Conservation (phyloP, 2,797 vertebrate species). For the Melopsittacus undulatus region DNA sequence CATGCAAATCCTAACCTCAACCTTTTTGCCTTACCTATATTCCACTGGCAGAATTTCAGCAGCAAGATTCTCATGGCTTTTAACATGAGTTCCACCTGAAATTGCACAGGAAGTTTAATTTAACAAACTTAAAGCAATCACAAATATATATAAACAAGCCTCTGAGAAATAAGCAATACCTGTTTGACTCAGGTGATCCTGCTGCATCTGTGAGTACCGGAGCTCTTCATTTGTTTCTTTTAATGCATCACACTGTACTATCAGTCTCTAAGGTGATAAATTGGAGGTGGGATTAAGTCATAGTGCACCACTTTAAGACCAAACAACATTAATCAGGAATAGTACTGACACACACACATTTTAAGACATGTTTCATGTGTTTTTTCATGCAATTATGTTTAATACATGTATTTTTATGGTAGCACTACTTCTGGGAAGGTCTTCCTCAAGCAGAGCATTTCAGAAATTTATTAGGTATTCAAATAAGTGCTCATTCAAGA, state of each 20-base stretch:
- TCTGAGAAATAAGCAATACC: slow-evolving; percentile 73
- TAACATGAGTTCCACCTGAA: slow-evolving; percentile 79
- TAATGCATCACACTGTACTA: slow-evolving; percentile 92
- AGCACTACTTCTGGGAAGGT: not conserved
- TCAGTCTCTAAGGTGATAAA: slow-evolving; percentile 82
- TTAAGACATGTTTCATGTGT: not conserved
- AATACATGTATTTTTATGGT: not conserved
- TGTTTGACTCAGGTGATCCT: slow-evolving; percentile 89
- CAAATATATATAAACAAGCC: not conserved
- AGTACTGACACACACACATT: not conserved
- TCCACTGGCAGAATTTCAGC: slow-evolving; percentile 94
- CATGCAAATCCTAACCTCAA: not conserved
- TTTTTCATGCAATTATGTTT: not conserved
- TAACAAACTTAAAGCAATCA: not conserved
- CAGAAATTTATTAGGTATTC: not conserved
- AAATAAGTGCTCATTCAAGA: not conserved
- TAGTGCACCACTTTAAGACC: not conserved
- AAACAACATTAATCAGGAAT: not conserved
- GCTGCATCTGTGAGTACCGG: slow-evolving; percentile 90
- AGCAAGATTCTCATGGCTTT: slow-evolving; percentile 91
- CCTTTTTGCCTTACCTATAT: slow-evolving; percentile 82
- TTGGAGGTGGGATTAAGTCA: not conserved
- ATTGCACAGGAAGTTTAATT: not conserved
- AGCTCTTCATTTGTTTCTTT: slow-evolving; percentile 97
- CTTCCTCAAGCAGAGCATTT: not conserved